phyloP scores from a whole-genome alignment of 2,888 invertebrate genomes.

The Melanophora roralis region DNA sequence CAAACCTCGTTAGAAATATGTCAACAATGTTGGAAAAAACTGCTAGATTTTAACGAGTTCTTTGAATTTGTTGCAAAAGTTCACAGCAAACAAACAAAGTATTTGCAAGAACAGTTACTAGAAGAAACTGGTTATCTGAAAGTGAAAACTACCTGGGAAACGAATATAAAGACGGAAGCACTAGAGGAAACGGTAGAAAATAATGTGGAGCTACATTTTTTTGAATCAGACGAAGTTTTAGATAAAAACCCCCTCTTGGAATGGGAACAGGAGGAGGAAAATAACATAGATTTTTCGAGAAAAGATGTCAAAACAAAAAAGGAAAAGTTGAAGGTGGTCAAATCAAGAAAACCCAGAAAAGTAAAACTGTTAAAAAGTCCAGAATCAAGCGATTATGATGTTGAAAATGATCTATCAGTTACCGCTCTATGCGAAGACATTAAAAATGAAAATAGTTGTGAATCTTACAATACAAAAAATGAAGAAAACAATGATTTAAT shows the following conservation, averaged over 20 bases:
- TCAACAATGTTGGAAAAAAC: constrained; percentile 73
- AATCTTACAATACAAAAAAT: not conserved
- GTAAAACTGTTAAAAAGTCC: constrained; percentile 43
- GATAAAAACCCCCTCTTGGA: constrained; percentile 69
- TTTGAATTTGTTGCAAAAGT: constrained; percentile 73
- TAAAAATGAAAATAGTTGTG: constrained; percentile 28
- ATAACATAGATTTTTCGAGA: constrained; percentile 60
- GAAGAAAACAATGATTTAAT: not conserved
- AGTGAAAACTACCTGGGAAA: not conserved
- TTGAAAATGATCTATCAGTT: constrained; percentile 22
- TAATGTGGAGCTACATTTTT: constrained; percentile 6
- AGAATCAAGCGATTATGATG: constrained; percentile 31
- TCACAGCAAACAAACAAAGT: constrained; percentile 67
- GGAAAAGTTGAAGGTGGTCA: constrained; percentile 9
- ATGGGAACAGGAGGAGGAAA: constrained; percentile 55
- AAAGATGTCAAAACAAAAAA: constrained; percentile 40
- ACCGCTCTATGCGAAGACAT: constrained; percentile 28
- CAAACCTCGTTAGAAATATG: constrained; percentile 71
- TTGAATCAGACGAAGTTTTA: constrained; percentile 56
- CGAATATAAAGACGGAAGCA: constrained; percentile 60
- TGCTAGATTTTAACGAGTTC: constrained; percentile 73
- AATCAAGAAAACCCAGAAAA: constrained; percentile 30
- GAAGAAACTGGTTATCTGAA: constrained; percentile 1
- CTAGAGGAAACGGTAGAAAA: constrained; percentile 48
- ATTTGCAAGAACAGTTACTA: not conserved